Evolutionary conservation across 2,113 vertebrate species (phyloP), one percentile per base, ranked within the genome.

Genomic region (Hippocampus barbouri): DNA sequence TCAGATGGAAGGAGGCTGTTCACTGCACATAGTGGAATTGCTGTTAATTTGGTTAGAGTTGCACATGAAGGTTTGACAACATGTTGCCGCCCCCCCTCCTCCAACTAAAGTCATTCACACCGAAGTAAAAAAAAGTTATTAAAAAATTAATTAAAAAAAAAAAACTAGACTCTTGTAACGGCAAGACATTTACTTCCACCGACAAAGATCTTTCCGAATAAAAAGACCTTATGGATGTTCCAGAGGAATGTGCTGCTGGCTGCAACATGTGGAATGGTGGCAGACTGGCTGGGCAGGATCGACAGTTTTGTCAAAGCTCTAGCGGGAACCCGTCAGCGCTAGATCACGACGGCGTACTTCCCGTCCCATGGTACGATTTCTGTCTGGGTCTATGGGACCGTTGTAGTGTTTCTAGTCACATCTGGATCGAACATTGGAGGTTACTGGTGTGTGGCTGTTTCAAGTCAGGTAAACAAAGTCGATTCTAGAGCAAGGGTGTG

Each of bases 1-100:
- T 95, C 96, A 66, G 95, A 94, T 61, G 97, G 97, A 84, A 99
- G 95, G 25, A 97, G 96, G 72, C 97, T 99, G 89, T 93, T 98
- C 97, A 98, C 97, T 99, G 68, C 12, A 14, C 67, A 87, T 18
- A 87, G 12, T 1, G 25, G 4, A 4, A 68, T 54, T 34, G 51
- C 45, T 11, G 25, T 67, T 34, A 59, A 38, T 62, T 62, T 11
- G 25, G 14, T 30, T 15, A 21, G 3, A 41, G 20, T 64, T 12
- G 41, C 18, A n/a, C 5, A 16, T 41, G 1, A 43, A 61, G 27
- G 27, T 16, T 61, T 5, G 16, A 34, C 2, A 15, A 6, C 57
- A 27, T 60, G 57, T 27, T 60, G 57, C 34, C 34, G 5, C 34
- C 34, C 34, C 34, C 5, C 5, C 6, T 9, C 2, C 25, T 25